Evolutionary conservation across 1,140 invertebrate genomes (phyloP).

Genomic region (Rhopalosiphum padi): DNA sequence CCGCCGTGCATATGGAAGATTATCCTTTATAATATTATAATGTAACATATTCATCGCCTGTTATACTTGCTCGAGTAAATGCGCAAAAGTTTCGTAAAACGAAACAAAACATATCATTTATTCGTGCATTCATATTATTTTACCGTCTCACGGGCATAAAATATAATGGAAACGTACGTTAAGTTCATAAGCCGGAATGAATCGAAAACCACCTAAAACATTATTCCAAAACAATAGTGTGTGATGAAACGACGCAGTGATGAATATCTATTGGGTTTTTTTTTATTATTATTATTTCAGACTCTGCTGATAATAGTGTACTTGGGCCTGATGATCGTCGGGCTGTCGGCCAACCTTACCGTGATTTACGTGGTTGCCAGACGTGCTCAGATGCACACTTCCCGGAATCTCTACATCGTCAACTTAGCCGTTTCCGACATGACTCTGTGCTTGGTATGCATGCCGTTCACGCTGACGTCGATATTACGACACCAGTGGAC

Average conservation of each 20-base stretch:
- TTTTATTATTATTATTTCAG: neutral
- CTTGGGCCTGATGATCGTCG: conserved; percentile 63
- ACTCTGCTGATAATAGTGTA: conserved; percentile 63
- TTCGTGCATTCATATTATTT: neutral
- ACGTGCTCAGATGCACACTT: conserved; percentile 62
- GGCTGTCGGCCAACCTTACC: conserved; percentile 64
- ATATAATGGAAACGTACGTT: neutral
- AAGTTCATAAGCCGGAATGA: conserved; percentile 1
- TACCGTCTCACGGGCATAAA: neutral
- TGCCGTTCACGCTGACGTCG: conserved; percentile 68
- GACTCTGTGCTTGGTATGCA: conserved; percentile 68
- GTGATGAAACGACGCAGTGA: neutral
- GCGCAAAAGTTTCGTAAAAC: neutral
- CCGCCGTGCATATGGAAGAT: neutral
- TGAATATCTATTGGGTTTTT: neutral
- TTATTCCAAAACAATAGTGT: neutral
- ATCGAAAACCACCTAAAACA: neutral
- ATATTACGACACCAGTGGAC: conserved; percentile 64
- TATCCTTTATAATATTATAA: neutral
- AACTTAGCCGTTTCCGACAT: conserved; percentile 70
- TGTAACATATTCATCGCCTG: neutral
- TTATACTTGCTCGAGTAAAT: neutral
- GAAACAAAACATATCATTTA: neutral
- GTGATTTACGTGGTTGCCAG: conserved; percentile 65
- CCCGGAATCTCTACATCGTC: conserved; percentile 71